These are phyloP conservation scores for Stegodyphus dumicola DNA, from an alignment of 1,140 invertebrate species.

Conservation along the genomic window DNA sequence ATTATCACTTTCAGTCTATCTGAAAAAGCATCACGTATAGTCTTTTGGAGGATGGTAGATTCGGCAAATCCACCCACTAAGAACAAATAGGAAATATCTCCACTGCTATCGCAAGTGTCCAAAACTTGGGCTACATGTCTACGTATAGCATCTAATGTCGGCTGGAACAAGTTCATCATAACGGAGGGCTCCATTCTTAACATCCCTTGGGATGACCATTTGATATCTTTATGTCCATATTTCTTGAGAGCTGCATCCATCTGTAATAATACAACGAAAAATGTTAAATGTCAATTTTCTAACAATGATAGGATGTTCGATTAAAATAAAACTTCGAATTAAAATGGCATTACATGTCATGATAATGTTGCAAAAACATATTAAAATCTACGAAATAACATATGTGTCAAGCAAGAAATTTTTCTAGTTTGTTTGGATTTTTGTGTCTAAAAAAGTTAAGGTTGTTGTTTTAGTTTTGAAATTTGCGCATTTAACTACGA, in stretches of 20 bases:
- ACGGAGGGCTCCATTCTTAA: constrained; percentile 70
- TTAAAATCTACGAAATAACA: too few species aligned
- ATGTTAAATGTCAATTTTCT: too few species aligned
- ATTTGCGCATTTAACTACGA: too few species aligned
- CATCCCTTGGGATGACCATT: constrained; percentile 70
- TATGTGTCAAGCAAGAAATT: too few species aligned
- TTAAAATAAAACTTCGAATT: too few species aligned
- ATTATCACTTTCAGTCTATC: constrained; percentile 72
- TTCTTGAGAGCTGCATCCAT: constrained; percentile 65
- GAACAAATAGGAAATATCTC: constrained; percentile 72
- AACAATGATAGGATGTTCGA: too few species aligned
- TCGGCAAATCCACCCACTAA: constrained; percentile 75
- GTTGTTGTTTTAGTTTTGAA: too few species aligned
- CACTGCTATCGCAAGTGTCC: constrained; percentile 67
- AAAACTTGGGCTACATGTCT: constrained; percentile 71
- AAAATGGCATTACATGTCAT: too few species aligned
- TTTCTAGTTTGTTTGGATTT: too few species aligned
- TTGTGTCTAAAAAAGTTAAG: too few species aligned
- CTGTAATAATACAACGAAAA: constrained; percentile 5
- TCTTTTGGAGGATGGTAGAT: constrained; percentile 72
- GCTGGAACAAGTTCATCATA: constrained; percentile 72
- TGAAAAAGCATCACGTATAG: constrained; percentile 70
- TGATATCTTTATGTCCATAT: constrained; percentile 68
- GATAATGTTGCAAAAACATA: too few species aligned
- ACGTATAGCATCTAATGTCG: constrained; percentile 72